A percentile compares a stretch with the other conserved stretches of the same genome.
These are phyloP conservation scores for Choreutis nemorana DNA, from an alignment of 2,888 invertebrate genomes.

Conservation along the genomic window DNA sequence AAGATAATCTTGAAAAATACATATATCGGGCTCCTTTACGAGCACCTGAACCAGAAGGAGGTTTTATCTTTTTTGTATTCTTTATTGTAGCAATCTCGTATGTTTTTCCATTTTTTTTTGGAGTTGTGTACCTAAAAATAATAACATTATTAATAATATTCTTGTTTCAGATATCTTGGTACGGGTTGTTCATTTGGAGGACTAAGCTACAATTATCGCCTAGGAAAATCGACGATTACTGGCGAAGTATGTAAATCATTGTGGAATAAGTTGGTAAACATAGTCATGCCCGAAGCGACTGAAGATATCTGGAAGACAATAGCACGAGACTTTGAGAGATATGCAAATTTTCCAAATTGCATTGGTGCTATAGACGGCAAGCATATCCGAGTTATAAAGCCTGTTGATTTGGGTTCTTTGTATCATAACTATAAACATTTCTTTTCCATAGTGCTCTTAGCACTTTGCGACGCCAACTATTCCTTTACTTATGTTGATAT, in stretches of 20 bases:
- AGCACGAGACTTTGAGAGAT: constrained; percentile 10
- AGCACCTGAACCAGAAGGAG: no score
- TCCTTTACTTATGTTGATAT: constrained; percentile 10
- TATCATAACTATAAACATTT: constrained; percentile 16
- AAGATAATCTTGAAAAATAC: no score
- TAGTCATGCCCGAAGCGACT: constrained; percentile 12
- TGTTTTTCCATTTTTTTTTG: constrained; percentile 6
- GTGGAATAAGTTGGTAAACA: constrained; percentile 10
- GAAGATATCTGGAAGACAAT: constrained; percentile 15
- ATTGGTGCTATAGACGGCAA: constrained; percentile 15
- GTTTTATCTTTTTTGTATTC: constrained; percentile 6
- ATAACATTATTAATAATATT: constrained; percentile 1
- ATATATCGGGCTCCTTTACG: no score
- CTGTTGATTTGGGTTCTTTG: constrained; percentile 15
- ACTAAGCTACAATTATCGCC: constrained; percentile 8
- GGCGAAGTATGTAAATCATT: constrained; percentile 7
- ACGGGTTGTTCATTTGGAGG: constrained; percentile 8
- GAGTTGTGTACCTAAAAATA: constrained; percentile 5
- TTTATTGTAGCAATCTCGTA: constrained; percentile 5
- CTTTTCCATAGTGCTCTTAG: constrained; percentile 11
- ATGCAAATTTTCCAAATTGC: constrained; percentile 16
- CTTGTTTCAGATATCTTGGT: constrained; percentile 7
- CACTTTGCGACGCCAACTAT: constrained; percentile 10
- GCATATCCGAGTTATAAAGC: constrained; percentile 14
- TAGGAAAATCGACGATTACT: constrained; percentile 8